Percentiles rank a stretch among this genome's conserved stretches.
Conservation (phyloP, 2,797 vertebrate species). For the Enteromius paludinosus region DNA sequence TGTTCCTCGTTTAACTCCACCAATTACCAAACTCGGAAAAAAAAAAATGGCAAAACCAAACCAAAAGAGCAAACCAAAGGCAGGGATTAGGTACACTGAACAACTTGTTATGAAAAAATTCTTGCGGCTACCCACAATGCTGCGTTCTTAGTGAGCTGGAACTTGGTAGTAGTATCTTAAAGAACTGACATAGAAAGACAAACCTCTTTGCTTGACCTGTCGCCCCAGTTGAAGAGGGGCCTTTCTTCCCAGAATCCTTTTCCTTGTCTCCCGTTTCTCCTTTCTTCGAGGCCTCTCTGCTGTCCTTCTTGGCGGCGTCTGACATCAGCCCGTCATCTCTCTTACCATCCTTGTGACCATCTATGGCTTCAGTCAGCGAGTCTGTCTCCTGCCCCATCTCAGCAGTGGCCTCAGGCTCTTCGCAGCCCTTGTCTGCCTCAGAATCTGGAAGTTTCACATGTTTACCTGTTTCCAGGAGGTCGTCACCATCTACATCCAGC, state of each 20-base stretch:
- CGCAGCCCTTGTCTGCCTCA: conserved; percentile 93
- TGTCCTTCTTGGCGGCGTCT: conserved; percentile 92
- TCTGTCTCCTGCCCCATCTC: conserved; percentile 90
- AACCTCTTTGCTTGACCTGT: conserved; percentile 99
- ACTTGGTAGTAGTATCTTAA: conserved; percentile 88
- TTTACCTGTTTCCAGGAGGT: conserved; percentile 99
- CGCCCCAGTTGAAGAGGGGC: conserved; percentile 96
- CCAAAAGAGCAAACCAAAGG: conserved; percentile 80
- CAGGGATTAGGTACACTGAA: conserved; percentile 92
- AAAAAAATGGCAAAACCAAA: conserved; percentile 72
- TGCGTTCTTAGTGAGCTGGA: conserved; percentile 98
- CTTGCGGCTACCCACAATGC: conserved; percentile 99
- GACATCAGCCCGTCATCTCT: conserved; percentile 91
- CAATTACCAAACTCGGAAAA: conserved; percentile 86
- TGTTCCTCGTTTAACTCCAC: conserved; percentile 83
- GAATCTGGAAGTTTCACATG: conserved; percentile 99
- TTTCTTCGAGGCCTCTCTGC: conserved; percentile 95
- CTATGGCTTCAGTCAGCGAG: conserved; percentile 87
- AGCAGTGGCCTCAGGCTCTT: conserved; percentile 88
- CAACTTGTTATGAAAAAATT: conserved; percentile 78
- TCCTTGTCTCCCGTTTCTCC: conserved; percentile 98
- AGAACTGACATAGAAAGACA: conserved; percentile 99
- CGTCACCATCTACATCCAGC: conserved; percentile 99
- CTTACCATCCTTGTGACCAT: conserved; percentile 95
- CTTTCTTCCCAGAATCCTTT: conserved; percentile 99